Percentiles rank a stretch among this genome's conserved stretches.
Conservation (phyloP, 1,140 invertebrate species). For the Mycetomoellerius zeteki region DNA sequence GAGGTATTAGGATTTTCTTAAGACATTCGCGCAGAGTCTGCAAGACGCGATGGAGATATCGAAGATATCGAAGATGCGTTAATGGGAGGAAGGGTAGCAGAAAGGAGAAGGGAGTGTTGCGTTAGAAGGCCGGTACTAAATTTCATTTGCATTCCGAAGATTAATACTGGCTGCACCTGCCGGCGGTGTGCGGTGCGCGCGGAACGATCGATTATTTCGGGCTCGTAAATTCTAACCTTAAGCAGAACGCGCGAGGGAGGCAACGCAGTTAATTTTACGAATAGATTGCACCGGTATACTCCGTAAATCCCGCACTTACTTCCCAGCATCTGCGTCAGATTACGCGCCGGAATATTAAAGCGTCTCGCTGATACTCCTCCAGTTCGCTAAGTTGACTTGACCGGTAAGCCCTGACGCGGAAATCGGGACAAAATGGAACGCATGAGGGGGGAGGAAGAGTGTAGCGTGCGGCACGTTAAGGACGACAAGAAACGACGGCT, state of each 20-base stretch:
- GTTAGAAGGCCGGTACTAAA: constrained; percentile 42
- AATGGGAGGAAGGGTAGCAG: not conserved
- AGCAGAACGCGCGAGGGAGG: constrained; percentile 56
- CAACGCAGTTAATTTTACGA: constrained; percentile 61
- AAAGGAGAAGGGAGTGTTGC: not conserved
- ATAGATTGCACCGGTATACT: constrained; percentile 60
- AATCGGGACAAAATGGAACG: not conserved
- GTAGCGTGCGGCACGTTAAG: constrained; percentile 37
- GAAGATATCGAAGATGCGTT: constrained; percentile 32
- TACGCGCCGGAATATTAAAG: constrained; percentile 58
- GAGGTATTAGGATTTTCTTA: constrained; percentile 9
- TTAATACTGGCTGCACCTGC: constrained; percentile 58
- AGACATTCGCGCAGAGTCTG: not conserved
- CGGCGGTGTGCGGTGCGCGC: constrained; percentile 37
- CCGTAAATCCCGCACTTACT: constrained; percentile 62
- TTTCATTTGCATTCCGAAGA: constrained; percentile 61
- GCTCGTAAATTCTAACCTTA: constrained; percentile 61
- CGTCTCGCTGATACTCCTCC: constrained; percentile 10
- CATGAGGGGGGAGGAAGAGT: not conserved
- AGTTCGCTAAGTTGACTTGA: constrained; percentile 49
- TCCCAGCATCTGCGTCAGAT: constrained; percentile 57
- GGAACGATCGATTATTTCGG: constrained; percentile 61
- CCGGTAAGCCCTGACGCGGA: constrained; percentile 40
- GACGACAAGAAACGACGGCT: constrained; percentile 48
- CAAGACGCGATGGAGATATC: not conserved